A percentile compares a stretch with the other conserved stretches of the same genome.
Conservation (phyloP, 92 coral and sea anemone genomes). For the Porites evermanni region DNA sequence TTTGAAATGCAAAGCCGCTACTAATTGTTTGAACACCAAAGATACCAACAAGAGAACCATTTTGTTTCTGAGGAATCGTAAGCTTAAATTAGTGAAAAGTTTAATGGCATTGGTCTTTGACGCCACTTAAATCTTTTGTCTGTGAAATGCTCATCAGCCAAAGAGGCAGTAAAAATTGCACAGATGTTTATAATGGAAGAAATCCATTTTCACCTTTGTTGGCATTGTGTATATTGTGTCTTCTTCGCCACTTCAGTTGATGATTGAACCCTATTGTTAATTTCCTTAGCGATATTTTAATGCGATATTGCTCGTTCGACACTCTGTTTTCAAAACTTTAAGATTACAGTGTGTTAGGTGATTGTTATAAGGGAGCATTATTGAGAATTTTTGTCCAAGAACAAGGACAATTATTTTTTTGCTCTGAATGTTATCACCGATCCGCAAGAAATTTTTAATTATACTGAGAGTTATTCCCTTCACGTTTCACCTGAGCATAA, state of each 20-base stretch:
- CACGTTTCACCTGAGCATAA: no score
- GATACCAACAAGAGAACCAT: background rate
- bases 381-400: no score
- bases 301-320: background rate
- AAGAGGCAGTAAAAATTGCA: background rate
- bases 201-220: slow-evolving; percentile 1
- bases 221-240: slow-evolving; percentile 8
- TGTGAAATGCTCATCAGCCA: background rate
- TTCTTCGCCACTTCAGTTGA: background rate
- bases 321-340: background rate
- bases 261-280: slow-evolving; percentile 10
- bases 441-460: no score
- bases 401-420: no score
- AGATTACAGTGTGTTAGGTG: background rate
- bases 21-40: background rate
- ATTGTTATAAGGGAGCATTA: background rate
- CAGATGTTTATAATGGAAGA: background rate
- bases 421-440: no score
- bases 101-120: background rate
- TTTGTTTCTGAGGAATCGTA: background rate
- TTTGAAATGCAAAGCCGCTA: background rate
- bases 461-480: no score
- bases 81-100: background rate
- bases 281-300: no score
- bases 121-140: background rate